Evolutionary conservation across 2,113 vertebrate genomes (phyloP).

Genomic region (Ceyx margarethae): DNA sequence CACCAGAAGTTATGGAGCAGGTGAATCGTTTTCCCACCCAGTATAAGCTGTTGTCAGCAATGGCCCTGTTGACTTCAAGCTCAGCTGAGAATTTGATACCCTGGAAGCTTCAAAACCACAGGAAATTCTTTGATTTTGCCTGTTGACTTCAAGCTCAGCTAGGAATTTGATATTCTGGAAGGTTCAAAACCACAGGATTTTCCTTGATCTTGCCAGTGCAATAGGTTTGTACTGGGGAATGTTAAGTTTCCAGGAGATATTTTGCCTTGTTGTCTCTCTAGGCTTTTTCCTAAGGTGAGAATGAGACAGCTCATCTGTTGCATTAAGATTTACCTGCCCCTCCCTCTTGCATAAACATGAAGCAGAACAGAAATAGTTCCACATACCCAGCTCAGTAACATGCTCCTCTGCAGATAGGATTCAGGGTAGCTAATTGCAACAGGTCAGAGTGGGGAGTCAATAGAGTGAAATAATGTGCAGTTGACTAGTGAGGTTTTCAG

Average conservation of each 20-base stretch:
- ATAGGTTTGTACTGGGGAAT: neutral
- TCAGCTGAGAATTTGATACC: neutral
- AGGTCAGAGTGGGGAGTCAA: neutral
- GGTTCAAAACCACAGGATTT: neutral
- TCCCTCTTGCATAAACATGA: neutral
- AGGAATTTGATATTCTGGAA: neutral
- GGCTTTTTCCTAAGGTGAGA: neutral
- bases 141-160: neutral
- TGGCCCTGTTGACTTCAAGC: neutral
- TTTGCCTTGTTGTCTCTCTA: neutral
- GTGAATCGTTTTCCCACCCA: constrained; percentile 58
- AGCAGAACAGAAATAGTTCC: neutral
- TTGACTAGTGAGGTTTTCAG: neutral
- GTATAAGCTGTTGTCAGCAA: neutral
- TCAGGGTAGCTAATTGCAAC: neutral
- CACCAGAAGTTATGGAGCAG: constrained; percentile 98
- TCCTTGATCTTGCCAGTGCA: neutral
- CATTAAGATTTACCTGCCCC: neutral
- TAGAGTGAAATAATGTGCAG: neutral
- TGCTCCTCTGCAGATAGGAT: neutral
- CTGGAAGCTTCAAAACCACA: neutral
- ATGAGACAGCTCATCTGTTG: neutral
- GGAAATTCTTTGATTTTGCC: neutral
- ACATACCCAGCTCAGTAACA: rapidly evolving
- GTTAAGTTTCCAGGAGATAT: neutral